phyloP scores from a whole-genome alignment of 2,797 vertebrate genomes.

The Sebastiscus tertius region DNA sequence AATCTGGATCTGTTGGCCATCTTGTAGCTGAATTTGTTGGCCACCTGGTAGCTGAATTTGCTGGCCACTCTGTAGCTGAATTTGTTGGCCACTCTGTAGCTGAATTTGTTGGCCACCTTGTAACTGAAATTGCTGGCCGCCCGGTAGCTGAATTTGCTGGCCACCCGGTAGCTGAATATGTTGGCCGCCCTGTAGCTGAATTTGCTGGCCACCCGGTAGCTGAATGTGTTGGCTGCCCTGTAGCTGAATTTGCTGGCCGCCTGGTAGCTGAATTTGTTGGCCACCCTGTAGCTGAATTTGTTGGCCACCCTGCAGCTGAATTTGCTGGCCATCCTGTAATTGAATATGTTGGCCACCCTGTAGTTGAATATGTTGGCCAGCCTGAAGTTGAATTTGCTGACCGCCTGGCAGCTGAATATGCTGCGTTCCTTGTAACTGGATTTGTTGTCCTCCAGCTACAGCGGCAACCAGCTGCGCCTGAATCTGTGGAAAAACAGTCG shows the following conservation, averaged over 20 bases:
- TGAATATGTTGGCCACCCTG: background rate
- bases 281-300: background rate
- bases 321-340: background rate
- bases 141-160: slow-evolving; percentile 60
- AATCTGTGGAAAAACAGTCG: slow-evolving; percentile 64
- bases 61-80: slow-evolving; percentile 69
- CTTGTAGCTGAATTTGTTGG: slow-evolving; percentile 73
- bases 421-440: slow-evolving; percentile 81
- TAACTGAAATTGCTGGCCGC: slow-evolving; percentile 89
- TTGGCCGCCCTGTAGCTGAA: slow-evolving; percentile 54
- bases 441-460: slow-evolving; percentile 79
- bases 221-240: slow-evolving; percentile 55
- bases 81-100: slow-evolving; percentile 56
- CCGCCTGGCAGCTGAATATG: slow-evolving; percentile 73
- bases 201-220: slow-evolving; percentile 47
- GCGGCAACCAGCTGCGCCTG: slow-evolving; percentile 79
- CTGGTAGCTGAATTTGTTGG: background rate
- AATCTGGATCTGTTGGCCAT: slow-evolving; percentile 96
- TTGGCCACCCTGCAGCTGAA: background rate
- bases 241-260: slow-evolving; percentile 90
- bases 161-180: slow-evolving; percentile 50
- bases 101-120: slow-evolving; percentile 47
- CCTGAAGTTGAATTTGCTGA: background rate
- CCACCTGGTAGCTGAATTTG: slow-evolving; percentile 66
- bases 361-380: background rate